Percentiles rank a stretch among this genome's conserved stretches.
phyloP scores from a whole-genome alignment of 2,888 invertebrate species.

The Lasioglossum marginatum region DNA sequence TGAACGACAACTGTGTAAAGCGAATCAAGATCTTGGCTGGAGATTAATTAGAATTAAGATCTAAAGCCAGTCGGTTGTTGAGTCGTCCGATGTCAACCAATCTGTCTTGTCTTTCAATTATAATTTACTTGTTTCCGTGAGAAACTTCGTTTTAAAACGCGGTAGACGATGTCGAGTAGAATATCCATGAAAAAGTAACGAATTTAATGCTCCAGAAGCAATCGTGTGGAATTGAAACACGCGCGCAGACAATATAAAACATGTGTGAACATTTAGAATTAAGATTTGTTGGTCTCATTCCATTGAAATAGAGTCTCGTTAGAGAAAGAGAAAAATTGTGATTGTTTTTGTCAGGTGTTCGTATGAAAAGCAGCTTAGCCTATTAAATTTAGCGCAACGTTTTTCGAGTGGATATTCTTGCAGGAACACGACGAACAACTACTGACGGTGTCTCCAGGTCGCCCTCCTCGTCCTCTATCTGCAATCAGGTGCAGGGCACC shows the following conservation, averaged over 20 bases:
- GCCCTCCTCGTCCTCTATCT: conserved; percentile 68
- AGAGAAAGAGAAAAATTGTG: too few relatives aligned
- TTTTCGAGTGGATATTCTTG: background rate
- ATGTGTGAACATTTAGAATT: too few relatives aligned
- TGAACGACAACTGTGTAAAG: conserved; percentile 2
- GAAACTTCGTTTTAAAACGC: background rate
- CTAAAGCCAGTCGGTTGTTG: background rate
- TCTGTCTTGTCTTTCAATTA: background rate
- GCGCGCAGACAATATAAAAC: too few relatives aligned
- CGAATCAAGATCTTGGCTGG: background rate
- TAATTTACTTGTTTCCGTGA: background rate
- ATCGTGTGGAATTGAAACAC: too few relatives aligned
- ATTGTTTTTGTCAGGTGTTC: background rate
- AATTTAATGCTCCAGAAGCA: too few relatives aligned
- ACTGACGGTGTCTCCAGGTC: conserved; percentile 10
- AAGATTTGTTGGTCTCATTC: too few relatives aligned
- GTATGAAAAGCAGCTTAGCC: background rate
- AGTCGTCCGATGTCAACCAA: background rate
- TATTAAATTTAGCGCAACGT: background rate
- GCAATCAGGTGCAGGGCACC: conserved; percentile 77
- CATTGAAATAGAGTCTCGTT: too few relatives aligned
- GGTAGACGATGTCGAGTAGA: background rate
- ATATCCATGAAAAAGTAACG: too few relatives aligned
- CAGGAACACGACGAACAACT: background rate
- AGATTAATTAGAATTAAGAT: background rate